Percentiles rank a stretch among this genome's conserved stretches.
Conservation (phyloP, 2,797 vertebrate genomes). For the Pelobates cultripes region DNA sequence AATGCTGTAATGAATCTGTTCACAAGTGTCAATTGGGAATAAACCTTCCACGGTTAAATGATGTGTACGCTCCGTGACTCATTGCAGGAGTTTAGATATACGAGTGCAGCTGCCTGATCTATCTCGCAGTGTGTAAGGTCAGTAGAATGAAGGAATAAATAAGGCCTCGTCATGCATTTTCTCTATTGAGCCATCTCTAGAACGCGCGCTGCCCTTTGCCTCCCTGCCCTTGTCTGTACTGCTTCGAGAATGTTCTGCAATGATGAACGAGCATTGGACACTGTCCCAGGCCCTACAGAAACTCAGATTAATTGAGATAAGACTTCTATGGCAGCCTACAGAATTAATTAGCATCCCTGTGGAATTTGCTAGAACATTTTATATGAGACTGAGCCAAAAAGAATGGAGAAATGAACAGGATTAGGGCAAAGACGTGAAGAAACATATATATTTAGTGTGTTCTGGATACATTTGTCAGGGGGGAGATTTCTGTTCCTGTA, state of each 20-base stretch:
- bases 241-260: conserved; percentile 50
- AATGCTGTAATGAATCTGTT: conserved; percentile 36
- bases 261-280: conserved; percentile 54
- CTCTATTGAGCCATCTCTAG: conserved; percentile 39
- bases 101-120: conserved; percentile 47
- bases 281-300: conserved; percentile 50
- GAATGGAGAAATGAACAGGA: conserved; percentile 12
- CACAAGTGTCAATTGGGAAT: conserved; percentile 21
- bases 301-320: conserved; percentile 56
- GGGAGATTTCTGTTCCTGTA: too few relatives aligned
- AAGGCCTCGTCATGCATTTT: conserved; percentile 38
- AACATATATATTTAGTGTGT: too few relatives aligned
- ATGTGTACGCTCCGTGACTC: conserved; percentile 42
- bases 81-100: conserved; percentile 34
- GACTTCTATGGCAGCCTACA: conserved; percentile 39
- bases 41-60: conserved; percentile 34
- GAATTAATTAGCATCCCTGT: conserved; percentile 48
- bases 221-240: conserved; percentile 47
- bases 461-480: too few relatives aligned
- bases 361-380: conserved; percentile 44
- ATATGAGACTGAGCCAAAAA: conserved; percentile 26
- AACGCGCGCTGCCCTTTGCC: background rate
- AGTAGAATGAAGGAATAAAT: conserved; percentile 52
- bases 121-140: conserved; percentile 40
- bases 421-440: background rate